Conservation (phyloP, 2,797 vertebrate species). For the Danio aesculapii region DNA sequence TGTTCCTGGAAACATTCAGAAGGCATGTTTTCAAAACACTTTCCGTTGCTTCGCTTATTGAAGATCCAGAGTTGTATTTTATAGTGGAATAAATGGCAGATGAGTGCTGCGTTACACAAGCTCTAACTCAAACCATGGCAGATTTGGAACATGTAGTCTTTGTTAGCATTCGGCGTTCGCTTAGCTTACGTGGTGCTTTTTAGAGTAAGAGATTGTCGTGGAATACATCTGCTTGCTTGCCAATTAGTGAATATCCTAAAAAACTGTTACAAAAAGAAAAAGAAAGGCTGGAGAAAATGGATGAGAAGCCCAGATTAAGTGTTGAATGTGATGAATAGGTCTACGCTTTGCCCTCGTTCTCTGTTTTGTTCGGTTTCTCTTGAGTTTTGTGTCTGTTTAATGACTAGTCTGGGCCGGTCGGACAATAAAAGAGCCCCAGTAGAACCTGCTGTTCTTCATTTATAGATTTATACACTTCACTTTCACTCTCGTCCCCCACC, state of each 20-base stretch:
- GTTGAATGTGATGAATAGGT: slow-evolving; percentile 27
- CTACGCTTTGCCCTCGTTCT: slow-evolving; percentile 4
- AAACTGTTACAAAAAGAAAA: slow-evolving; percentile 30
- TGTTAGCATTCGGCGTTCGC: background rate
- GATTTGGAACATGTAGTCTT: background rate
- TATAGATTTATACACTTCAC: slow-evolving; percentile 9
- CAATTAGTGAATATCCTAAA: slow-evolving; percentile 29
- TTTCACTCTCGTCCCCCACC: background rate
- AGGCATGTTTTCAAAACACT: background rate
- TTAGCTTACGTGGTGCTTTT: background rate
- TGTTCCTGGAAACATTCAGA: slow-evolving; percentile 1
- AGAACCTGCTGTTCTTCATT: slow-evolving; percentile 39
- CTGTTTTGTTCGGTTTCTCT: slow-evolving; percentile 11
- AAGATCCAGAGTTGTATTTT: slow-evolving; percentile 19
- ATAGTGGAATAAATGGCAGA: slow-evolving; percentile 20
- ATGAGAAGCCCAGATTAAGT: slow-evolving; percentile 1
- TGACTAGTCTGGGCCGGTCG: slow-evolving; percentile 3
- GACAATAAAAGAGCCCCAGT: slow-evolving; percentile 1
- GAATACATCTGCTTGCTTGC: slow-evolving; percentile 28
- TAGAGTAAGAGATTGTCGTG: background rate
- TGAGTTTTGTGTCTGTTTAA: slow-evolving; percentile 10
- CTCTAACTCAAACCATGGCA: slow-evolving; percentile 24
- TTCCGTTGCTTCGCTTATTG: background rate
- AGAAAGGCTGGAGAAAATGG: background rate
- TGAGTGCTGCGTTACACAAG: slow-evolving; percentile 30